phyloP scores from a whole-genome alignment of 2,113 vertebrate genomes.

The Lepus europaeus region DNA sequence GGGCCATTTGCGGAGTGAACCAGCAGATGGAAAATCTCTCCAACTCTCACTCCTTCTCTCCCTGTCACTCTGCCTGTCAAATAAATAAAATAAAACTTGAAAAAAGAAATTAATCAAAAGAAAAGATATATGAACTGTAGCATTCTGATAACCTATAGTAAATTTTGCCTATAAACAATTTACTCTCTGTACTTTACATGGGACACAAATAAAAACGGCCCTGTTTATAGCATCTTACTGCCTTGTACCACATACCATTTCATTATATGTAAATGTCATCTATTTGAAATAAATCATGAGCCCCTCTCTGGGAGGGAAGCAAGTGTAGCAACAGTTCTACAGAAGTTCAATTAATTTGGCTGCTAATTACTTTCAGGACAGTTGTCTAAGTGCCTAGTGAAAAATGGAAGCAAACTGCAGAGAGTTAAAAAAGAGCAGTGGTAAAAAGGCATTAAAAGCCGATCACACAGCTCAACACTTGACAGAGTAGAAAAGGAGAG shows the following conservation, averaged over 20 bases:
- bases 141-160: not conserved
- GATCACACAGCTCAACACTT: not conserved
- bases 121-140: not conserved
- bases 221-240: not conserved
- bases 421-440: not conserved
- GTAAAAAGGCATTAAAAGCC: not conserved
- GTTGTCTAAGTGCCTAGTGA: not conserved
- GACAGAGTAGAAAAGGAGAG: slow-evolving; percentile 22
- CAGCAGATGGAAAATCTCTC: too few species aligned
- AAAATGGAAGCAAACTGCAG: not conserved
- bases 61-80: too few species aligned
- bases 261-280: not conserved
- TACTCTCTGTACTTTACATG: slow-evolving; percentile 2
- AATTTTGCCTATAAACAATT: slow-evolving; percentile 47
- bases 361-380: slow-evolving; percentile 50
- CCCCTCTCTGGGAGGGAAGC: not conserved
- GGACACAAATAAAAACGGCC: slow-evolving; percentile 22
- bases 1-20: too few species aligned
- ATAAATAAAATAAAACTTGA: too few species aligned
- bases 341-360: slow-evolving; percentile 34
- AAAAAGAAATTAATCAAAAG: slow-evolving; percentile 34
- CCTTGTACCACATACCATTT: slow-evolving; percentile 19
- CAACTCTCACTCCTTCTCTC: too few species aligned
- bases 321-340: not conserved
- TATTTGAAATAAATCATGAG: not conserved